These are phyloP conservation scores for Hippocampus abdominalis DNA, from an alignment of 2,113 vertebrate species.

Conservation along the genomic window DNA sequence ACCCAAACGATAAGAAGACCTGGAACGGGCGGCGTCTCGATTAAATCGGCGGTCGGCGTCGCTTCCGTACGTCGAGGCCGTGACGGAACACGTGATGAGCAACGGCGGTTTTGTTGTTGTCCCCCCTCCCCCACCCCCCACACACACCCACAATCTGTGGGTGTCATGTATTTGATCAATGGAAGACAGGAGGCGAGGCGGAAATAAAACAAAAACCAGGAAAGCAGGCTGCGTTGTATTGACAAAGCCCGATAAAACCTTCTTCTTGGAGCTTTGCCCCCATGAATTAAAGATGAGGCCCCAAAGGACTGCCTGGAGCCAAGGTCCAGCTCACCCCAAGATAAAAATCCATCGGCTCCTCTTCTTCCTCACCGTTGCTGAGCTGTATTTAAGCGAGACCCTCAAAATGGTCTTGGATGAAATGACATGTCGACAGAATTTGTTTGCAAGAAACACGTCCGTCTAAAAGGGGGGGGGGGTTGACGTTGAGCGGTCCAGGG, in stretches of 20 bases:
- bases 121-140: too few species aligned
- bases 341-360: background rate
- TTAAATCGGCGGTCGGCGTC: conserved; percentile 39
- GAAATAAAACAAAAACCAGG: too few species aligned
- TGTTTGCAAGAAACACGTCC: too few species aligned
- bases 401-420: background rate
- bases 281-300: too few species aligned
- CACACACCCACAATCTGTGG: background rate
- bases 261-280: too few species aligned
- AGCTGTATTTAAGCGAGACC: background rate
- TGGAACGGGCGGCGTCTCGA: conserved; percentile 46
- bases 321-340: background rate
- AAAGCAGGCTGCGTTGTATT: background rate
- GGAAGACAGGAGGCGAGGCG: background rate
- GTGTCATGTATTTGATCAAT: background rate
- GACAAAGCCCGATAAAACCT: background rate
- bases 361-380: background rate
- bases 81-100: conserved; percentile 16
- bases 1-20: conserved; percentile 30
- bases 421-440: background rate
- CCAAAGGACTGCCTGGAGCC: background rate
- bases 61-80: conserved; percentile 41
- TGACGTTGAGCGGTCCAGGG: background rate
- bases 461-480: background rate
- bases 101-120: background rate